Percentiles rank a stretch among this genome's conserved stretches.
Evolutionary conservation across 92 coral and sea anemone species (phyloP).

Genomic region (Porites rus): DNA sequence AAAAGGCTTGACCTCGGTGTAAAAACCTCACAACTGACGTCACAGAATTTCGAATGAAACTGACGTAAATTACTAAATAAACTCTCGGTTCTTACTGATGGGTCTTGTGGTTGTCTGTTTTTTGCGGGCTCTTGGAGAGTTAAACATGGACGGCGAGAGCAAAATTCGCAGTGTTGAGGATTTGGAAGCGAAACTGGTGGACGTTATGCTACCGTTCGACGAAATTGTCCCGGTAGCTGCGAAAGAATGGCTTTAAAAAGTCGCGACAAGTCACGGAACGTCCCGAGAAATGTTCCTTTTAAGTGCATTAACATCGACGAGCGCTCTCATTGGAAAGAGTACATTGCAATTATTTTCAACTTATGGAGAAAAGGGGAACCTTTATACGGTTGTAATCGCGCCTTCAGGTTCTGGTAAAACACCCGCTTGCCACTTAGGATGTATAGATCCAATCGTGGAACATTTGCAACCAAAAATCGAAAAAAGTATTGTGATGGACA

Average conservation of each 20-base stretch:
- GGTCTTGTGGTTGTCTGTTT: no score
- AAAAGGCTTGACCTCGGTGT: no score
- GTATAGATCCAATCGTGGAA: slow-evolving; percentile 63
- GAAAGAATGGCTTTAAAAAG: slow-evolving; percentile 32
- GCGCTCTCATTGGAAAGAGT: slow-evolving; percentile 6
- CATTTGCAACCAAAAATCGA: slow-evolving; percentile 63
- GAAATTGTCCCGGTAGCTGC: slow-evolving; percentile 41
- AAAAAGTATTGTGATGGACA: slow-evolving; percentile 59
- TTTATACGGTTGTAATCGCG: slow-evolving; percentile 62
- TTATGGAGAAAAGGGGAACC: neutral
- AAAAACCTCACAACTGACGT: no score
- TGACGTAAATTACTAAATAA: no score
- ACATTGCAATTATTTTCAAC: no score
- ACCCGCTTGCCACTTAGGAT: slow-evolving; percentile 68
- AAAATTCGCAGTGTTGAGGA: slow-evolving; percentile 32
- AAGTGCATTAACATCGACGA: slow-evolving; percentile 53
- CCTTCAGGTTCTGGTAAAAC: slow-evolving; percentile 75
- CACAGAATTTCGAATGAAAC: no score
- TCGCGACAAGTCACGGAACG: slow-evolving; percentile 63
- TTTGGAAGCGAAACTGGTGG: slow-evolving; percentile 18
- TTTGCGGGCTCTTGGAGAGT: neutral
- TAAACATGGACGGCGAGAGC: slow-evolving; percentile 43
- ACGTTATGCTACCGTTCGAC: slow-evolving; percentile 47
- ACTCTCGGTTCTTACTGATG: no score
- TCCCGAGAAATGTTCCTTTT: slow-evolving; percentile 49